Conservation (phyloP, 2,113 vertebrate species). For the Xiphophorus couchianus region DNA sequence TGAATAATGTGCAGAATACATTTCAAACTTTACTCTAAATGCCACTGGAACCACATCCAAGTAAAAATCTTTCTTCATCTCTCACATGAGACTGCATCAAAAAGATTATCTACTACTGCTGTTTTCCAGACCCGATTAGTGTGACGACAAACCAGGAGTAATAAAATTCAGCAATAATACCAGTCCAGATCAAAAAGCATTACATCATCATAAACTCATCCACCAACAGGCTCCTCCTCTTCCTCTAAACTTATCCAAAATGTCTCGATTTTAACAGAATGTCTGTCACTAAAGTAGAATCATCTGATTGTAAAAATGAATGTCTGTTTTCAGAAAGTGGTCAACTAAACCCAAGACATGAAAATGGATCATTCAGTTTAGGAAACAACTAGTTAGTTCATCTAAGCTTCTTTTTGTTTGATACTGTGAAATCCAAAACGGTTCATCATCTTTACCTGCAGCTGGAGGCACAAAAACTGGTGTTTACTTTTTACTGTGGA, state of each 20-base stretch:
- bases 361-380: too few species aligned
- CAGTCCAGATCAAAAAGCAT: slow-evolving; percentile 33
- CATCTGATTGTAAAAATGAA: background rate
- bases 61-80: background rate
- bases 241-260: background rate
- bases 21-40: background rate
- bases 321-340: too few species aligned
- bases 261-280: background rate
- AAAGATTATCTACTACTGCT: slow-evolving; percentile 3
- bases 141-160: slow-evolving; percentile 3
- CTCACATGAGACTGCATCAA: background rate
- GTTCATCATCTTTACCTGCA: background rate
- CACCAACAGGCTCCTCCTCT: background rate
- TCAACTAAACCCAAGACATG: too few species aligned
- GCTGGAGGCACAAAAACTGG: background rate
- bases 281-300: background rate
- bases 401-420: too few species aligned
- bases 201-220: slow-evolving; percentile 42
- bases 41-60: background rate
- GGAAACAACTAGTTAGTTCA: background rate
- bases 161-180: slow-evolving; percentile 19
- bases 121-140: slow-evolving; percentile 29
- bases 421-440: background rate
- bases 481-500: too few species aligned
- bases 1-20: background rate